These are phyloP conservation scores for Sitta carolinensis DNA, from an alignment of 2,797 vertebrate species.

Conservation along the genomic window DNA sequence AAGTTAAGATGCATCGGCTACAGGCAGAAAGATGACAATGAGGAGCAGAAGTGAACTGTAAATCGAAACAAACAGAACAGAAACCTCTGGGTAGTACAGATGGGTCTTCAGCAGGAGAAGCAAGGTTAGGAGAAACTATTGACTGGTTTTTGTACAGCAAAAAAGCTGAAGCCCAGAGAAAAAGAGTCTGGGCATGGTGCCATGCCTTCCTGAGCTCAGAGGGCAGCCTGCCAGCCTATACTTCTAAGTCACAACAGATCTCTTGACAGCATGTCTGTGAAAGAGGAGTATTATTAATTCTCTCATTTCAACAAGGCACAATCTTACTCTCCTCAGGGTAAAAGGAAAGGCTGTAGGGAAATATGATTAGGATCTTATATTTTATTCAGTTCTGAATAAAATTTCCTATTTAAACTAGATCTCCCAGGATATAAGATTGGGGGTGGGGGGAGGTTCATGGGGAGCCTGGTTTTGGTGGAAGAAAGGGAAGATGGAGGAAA, in stretches of 20 bases:
- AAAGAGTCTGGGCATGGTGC: conserved; percentile 29
- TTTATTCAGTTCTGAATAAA: conserved; percentile 29
- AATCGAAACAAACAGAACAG: not conserved
- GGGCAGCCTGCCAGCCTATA: conserved; percentile 43
- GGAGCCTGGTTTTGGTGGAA: not conserved
- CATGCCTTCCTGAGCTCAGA: conserved; percentile 26
- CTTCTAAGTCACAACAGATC: not conserved
- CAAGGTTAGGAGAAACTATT: conserved; percentile 8
- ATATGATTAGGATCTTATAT: not conserved
- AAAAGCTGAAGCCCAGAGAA: conserved; percentile 10
- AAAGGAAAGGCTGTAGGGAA: not conserved
- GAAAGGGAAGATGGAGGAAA: not conserved
- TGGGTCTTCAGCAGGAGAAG: conserved; percentile 20
- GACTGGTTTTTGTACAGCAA: conserved; percentile 24
- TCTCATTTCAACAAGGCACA: not conserved
- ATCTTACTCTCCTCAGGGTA: not conserved
- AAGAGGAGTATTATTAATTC: conserved; percentile 3
- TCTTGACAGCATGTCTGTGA: not conserved
- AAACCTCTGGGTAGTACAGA: conserved; percentile 15
- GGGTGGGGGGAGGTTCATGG: accelerated
- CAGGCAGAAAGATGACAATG: not conserved
- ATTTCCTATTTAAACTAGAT: conserved; percentile 6
- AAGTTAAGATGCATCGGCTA: not conserved
- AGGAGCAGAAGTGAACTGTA: not conserved
- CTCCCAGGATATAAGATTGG: not conserved